These are phyloP conservation scores for Bombus pyrosoma DNA, from an alignment of 1,140 invertebrate species.

Conservation along the genomic window DNA sequence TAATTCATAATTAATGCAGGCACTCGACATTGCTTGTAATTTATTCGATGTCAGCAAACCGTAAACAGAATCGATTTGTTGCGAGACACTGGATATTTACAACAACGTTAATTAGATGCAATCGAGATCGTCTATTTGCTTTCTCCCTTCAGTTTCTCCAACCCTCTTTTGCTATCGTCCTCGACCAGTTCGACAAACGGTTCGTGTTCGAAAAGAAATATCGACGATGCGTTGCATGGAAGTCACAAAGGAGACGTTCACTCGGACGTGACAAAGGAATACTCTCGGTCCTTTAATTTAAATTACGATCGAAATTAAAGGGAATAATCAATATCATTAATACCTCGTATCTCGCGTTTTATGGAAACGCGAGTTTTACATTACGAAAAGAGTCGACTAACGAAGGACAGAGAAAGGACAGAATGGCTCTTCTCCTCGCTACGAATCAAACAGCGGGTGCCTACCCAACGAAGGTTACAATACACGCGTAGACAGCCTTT, in stretches of 20 bases:
- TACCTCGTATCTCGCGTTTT: no score
- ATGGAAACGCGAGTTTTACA: no score
- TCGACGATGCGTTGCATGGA: not conserved
- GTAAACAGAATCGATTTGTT: conserved; percentile 14
- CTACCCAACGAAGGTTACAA: no score
- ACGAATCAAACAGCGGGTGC: no score
- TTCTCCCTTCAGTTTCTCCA: not conserved
- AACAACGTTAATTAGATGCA: conserved; percentile 19
- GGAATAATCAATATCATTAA: no score
- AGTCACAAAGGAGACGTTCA: not conserved
- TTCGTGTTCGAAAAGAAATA: not conserved
- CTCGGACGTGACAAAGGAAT: no score
- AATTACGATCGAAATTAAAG: no score
- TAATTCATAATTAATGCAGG: conserved; percentile 10
- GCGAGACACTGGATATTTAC: not conserved
- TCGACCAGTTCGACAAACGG: not conserved
- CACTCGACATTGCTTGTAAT: not conserved
- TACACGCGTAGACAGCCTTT: no score
- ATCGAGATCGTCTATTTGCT: not conserved
- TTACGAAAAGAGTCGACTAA: no score
- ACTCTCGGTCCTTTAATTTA: no score
- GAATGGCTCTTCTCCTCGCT: no score
- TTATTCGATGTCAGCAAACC: not conserved
- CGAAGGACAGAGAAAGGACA: no score
- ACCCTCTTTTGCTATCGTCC: not conserved